Conservation (phyloP, 1,140 invertebrate genomes). For the Drosophila subpulchrella region DNA sequence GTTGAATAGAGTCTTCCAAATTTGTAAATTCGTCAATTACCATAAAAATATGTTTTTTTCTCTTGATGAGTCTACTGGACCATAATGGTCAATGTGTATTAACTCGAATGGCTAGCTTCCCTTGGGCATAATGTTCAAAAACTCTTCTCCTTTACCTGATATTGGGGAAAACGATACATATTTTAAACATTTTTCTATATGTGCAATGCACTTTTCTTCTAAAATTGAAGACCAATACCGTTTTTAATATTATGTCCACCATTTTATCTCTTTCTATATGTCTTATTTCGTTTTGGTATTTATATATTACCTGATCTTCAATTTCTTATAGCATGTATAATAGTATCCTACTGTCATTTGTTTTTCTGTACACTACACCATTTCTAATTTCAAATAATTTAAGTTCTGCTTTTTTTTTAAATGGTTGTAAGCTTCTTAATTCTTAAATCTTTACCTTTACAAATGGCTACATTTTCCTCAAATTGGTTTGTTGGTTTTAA, state of each 20-base stretch:
- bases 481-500: no score
- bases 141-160: neutral
- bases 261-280: no score
- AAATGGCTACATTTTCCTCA: neutral
- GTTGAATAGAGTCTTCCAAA: neutral
- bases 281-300: no score
- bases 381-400: constrained; percentile 1
- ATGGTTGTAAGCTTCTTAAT: no score
- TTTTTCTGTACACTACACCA: neutral
- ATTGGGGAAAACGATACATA: neutral
- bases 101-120: neutral
- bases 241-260: no score
- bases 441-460: neutral
- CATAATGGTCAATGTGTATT: neutral
- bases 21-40: neutral
- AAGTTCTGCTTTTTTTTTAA: neutral
- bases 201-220: neutral
- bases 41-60: neutral
- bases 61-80: neutral
- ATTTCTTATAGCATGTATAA: no score
- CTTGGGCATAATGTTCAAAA: neutral
- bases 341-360: neutral
- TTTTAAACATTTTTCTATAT: neutral
- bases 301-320: no score
- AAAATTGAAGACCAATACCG: neutral